Evolutionary conservation across 2,888 invertebrate species (phyloP), one percentile per base, ranked within the genome.

Genomic region (Zhengitettix transpicula): DNA sequence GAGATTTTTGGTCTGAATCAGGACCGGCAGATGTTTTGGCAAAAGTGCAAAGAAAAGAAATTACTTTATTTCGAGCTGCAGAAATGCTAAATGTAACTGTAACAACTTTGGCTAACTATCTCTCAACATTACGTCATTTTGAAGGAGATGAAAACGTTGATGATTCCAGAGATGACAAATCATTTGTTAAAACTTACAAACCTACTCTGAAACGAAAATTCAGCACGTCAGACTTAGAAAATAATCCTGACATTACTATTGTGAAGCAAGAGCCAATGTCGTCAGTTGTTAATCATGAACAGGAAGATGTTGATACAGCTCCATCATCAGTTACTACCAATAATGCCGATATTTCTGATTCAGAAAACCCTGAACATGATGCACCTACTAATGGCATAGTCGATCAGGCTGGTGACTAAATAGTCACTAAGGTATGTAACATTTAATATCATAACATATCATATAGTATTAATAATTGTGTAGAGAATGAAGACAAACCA

Each of bases 1-100:
- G 86, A 60, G 87, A 87, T 69, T 85, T 86, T 74, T 88, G 87
- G 87, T 83, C 83, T 61, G 84, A 86, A 66, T 85, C 86, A 66
- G 85, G 85, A 0, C 84, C 87, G 0, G 82, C 85, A 1, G 87
- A 87, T 65, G 82, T 87, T 56, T 71, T 87, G 62, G 79, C 83
- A 61, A 81, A 85, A 65, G 74, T 87, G 52, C 84, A 85, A 68
- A 74, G 84, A 16, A 84, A 87, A 65, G 84, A 88, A 70, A 79
- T 88, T 60, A 80, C 85, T 0, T 70, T 87, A 56, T 84, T 84
- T 68, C 78, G 84, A 53, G 87, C 87, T 1, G 85, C 87, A 0
- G 82, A 85, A 69, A 83, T 85, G 67, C 74, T 88, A 42, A 87
- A 87, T 65, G 87, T 88, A 57, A 84, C 85, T 63, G 84, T 85